Conservation (phyloP, 2,888 invertebrate genomes). For the Aporophyla nigra region DNA sequence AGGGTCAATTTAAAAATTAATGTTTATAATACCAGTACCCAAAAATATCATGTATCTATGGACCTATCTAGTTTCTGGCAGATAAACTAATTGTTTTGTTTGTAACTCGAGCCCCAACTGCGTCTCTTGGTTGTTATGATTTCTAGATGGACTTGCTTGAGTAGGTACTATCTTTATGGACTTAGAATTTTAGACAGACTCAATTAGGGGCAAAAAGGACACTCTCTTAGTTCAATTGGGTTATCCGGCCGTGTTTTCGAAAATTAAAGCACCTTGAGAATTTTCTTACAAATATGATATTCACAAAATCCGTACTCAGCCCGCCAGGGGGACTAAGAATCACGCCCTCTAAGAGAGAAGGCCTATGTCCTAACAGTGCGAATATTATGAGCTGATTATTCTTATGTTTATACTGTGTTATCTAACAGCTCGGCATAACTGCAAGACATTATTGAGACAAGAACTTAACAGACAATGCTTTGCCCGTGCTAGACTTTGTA, state of each 20-base stretch:
- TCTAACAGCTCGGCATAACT: background rate
- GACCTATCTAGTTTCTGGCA: slow-evolving; percentile 2
- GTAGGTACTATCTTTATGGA: background rate
- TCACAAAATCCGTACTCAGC: background rate
- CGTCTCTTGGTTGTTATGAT: background rate
- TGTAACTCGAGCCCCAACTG: background rate
- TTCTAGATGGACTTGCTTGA: background rate
- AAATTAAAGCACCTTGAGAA: slow-evolving; percentile 2
- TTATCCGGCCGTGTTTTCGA: background rate
- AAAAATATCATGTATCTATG: background rate
- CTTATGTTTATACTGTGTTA: background rate
- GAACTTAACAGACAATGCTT: background rate
- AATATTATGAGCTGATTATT: background rate
- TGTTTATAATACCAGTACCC: background rate
- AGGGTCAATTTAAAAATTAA: background rate
- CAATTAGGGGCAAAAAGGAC: background rate
- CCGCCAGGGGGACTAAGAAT: background rate
- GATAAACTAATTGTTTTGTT: background rate
- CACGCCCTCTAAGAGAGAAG: background rate
- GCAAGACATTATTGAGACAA: background rate
- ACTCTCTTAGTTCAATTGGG: background rate
- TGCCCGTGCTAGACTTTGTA: background rate
- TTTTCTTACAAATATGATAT: background rate
- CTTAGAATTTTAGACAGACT: slow-evolving; percentile 1
- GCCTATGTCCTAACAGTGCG: background rate